Evolutionary conservation across 2,888 invertebrate genomes (phyloP), one percentile per base, ranked within the genome.

Genomic region (Agonum fuliginosum): DNA sequence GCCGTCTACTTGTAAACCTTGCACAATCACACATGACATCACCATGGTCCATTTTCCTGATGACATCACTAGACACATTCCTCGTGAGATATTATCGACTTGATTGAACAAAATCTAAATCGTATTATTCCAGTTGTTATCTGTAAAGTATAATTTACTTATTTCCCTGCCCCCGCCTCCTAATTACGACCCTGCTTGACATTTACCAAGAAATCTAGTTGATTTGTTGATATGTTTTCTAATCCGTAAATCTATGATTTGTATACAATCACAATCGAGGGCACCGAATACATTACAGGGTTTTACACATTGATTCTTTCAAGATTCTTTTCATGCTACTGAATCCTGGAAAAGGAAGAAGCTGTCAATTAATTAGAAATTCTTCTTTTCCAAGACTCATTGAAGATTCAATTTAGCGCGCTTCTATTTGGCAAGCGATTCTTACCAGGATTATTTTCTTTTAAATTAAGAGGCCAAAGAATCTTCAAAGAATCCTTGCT

Each of bases 141-240:
- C n/a, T n/a, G n/a, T n/a, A n/a, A n/a, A n/a, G 17, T 46, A 17
- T 46, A 46, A 17, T 17, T 46, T 30, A 30, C 30, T 30, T 30
- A 30, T 30, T 30, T 30, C 4, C 30, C 8, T 30, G 30, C 4
- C 8, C 8, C 30, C n/a, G n/a, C 37, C 17, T 46, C 17, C 46
- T 46, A 46, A 46, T 46, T 46, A 17, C 46, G 17, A 6, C 46
- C 46, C 46, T 46, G 46, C 17, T 30, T 46, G 46, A 46, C 46
- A 46, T 46, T 46, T 46, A 1, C 8, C 4, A 37, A n/a, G 37
- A 37, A 37, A 37, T 37, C n/a, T 37, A 37, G 46, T 46, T 46
- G 46, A 46, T 46, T 46, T 46, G 46, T 46, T 17, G 19, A 46
- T 37, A 17, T 46, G 17, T 17, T 46, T 46, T 46, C 46, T 46